Conservation (phyloP, 2,113 vertebrate genomes). For the Nannospalax galili region DNA sequence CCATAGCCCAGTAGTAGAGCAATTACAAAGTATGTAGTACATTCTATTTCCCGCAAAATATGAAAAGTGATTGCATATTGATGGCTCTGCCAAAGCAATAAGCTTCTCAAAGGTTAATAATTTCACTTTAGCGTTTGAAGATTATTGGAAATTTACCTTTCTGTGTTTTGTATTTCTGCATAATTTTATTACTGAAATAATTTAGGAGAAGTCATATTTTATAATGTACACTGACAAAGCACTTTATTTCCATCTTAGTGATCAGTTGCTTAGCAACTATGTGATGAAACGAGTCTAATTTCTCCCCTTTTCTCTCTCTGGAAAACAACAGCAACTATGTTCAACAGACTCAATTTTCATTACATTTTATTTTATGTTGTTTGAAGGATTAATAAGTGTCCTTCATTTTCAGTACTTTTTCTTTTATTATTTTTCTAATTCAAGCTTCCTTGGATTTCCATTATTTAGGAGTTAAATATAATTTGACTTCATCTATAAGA, state of each 20-base stretch:
- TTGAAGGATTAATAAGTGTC: not conserved
- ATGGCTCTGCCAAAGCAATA: not conserved
- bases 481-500: too few species aligned
- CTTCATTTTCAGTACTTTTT: not conserved
- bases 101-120: slow-evolving; percentile 36
- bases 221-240: not conserved
- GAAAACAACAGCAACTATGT: slow-evolving; percentile 21
- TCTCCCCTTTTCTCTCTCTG: not conserved
- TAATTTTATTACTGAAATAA: not conserved
- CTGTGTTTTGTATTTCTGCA: slow-evolving; percentile 2
- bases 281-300: not conserved
- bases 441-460: not conserved
- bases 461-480: not conserved
- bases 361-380: not conserved
- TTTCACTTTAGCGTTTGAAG: slow-evolving; percentile 3
- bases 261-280: slow-evolving; percentile 62
- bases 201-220: not conserved
- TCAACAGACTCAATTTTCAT: not conserved
- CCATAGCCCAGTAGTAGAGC: not conserved
- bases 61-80: not conserved
- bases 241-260: slow-evolving; percentile 20
- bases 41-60: not conserved
- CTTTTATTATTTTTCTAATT: slow-evolving; percentile 6
- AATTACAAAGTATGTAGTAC: not conserved
- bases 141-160: not conserved